A percentile compares a stretch with the other conserved stretches of the same genome.
Conservation (phyloP, 1,140 invertebrate genomes). For the Plutomurus gul region DNA sequence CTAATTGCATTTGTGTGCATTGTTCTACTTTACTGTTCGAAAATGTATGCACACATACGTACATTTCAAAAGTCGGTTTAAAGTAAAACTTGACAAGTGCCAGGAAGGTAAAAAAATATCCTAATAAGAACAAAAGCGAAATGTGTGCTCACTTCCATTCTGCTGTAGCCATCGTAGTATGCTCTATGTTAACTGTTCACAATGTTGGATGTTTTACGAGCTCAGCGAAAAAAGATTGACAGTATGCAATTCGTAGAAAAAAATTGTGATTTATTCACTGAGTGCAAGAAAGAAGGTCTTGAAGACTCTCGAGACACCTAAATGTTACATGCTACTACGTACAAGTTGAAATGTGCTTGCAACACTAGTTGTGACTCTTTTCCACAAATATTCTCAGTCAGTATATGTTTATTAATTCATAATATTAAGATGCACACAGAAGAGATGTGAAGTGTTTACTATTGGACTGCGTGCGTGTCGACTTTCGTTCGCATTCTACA, state of each 20-base stretch:
- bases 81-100: slow-evolving; percentile 12
- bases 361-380: not conserved
- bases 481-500: not conserved
- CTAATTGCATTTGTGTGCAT: not conserved
- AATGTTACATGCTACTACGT: not conserved
- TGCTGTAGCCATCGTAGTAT: not conserved
- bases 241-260: slow-evolving; percentile 16
- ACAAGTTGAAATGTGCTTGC: not conserved
- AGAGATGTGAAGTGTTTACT: too few species aligned
- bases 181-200: not conserved
- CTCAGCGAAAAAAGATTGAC: slow-evolving; percentile 16
- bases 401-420: too few species aligned
- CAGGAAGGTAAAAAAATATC: not conserved
- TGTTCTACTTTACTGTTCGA: not conserved
- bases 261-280: slow-evolving; percentile 30
- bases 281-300: not conserved
- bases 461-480: too few species aligned
- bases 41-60: not conserved
- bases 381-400: too few species aligned
- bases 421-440: too few species aligned
- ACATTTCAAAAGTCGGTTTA: not conserved
- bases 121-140: not conserved
- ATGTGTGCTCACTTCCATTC: not conserved
- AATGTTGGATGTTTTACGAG: slow-evolving; percentile 18
- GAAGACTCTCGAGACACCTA: not conserved